A percentile compares a stretch with the other conserved stretches of the same genome.
phyloP scores from a whole-genome alignment of 2,797 vertebrate genomes.

The Mallotus villosus region DNA sequence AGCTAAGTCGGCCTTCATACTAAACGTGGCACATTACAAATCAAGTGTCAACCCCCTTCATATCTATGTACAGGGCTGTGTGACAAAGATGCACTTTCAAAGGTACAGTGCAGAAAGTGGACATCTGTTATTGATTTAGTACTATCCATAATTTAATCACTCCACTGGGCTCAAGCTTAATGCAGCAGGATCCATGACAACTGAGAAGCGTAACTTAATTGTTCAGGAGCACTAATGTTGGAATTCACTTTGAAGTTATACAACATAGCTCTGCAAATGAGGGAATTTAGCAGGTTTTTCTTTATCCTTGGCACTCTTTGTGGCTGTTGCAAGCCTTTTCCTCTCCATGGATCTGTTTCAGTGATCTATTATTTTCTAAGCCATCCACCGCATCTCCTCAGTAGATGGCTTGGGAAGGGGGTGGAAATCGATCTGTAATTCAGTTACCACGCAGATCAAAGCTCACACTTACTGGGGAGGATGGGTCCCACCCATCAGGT shows the following conservation, averaged over 20 bases:
- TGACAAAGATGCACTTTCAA: too few relatives aligned
- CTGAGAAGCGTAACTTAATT: not conserved
- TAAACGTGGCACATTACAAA: too few relatives aligned
- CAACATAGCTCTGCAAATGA: not conserved
- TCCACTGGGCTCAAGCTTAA: not conserved
- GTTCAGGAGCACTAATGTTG: not conserved
- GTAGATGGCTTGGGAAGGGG: not conserved
- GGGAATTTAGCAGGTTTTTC: not conserved
- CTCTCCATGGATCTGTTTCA: constrained; percentile 3
- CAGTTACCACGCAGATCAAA: not conserved
- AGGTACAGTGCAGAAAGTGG: too few relatives aligned
- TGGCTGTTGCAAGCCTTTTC: constrained; percentile 4
- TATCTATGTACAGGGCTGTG: too few relatives aligned
- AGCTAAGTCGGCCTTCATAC: too few relatives aligned
- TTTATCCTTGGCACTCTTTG: not conserved
- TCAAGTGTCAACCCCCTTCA: too few relatives aligned
- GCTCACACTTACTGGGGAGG: not conserved
- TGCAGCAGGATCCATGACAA: too few relatives aligned
- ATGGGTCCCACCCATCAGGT: not conserved
- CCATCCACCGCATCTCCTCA: constrained; percentile 4
- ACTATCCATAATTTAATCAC: not conserved
- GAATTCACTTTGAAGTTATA: not conserved
- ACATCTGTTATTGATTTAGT: too few relatives aligned
- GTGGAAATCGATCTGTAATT: not conserved
- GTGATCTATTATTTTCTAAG: not conserved